phyloP scores from a whole-genome alignment of 2,888 invertebrate genomes.

The Sclerodermus sp. region DNA sequence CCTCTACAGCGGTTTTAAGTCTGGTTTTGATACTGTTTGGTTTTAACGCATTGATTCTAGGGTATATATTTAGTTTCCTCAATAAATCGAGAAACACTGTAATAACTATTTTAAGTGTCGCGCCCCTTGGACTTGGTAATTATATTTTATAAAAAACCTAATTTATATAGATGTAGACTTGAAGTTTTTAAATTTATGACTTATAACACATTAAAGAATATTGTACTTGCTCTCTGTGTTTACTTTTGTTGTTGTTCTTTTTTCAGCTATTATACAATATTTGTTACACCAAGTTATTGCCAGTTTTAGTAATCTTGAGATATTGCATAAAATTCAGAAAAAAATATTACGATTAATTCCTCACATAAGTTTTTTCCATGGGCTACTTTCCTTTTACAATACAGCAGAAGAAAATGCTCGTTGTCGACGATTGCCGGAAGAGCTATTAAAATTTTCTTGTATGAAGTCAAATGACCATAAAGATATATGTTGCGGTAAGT shows the following conservation, averaged over 20 bases:
- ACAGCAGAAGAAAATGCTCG: constrained; percentile 42
- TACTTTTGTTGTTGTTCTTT: constrained; percentile 1
- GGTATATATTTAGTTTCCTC: constrained; percentile 46
- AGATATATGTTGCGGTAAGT: constrained; percentile 45
- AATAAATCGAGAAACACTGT: constrained; percentile 41
- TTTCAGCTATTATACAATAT: constrained; percentile 40
- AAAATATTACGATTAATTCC: constrained; percentile 44
- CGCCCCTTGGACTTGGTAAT: constrained; percentile 44
- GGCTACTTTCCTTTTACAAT: constrained; percentile 40
- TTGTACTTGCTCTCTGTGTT: too few relatives aligned
- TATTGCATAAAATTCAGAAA: constrained; percentile 41
- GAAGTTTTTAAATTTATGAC: neutral
- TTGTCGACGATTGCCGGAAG: constrained; percentile 37
- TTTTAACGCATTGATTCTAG: constrained; percentile 60
- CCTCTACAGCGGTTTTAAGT: constrained; percentile 59
- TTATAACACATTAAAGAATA: too few relatives aligned
- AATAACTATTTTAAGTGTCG: constrained; percentile 34
- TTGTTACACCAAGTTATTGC: constrained; percentile 32
- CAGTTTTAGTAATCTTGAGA: constrained; percentile 14
- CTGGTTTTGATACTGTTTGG: constrained; percentile 74
- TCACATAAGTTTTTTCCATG: constrained; percentile 48
- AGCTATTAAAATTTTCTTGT: constrained; percentile 37
- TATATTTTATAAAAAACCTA: too few relatives aligned
- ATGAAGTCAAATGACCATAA: neutral
- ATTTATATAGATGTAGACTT: neutral